Conservation (phyloP, 35 echinoderm and acorn worm genomes). For the Hemicentrotus pulcherrimus region DNA sequence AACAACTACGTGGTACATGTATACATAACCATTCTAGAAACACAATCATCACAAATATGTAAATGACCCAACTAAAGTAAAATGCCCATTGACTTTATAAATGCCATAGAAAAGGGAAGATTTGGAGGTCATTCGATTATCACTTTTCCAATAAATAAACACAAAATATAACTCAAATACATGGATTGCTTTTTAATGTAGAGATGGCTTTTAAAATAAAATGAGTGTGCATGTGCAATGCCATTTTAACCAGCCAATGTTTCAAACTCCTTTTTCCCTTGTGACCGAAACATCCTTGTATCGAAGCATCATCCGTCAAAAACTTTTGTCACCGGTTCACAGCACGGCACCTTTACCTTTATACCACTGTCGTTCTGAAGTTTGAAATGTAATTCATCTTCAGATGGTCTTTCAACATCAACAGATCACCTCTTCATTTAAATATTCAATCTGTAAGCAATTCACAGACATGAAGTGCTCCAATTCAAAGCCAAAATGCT, state of each 20-base stretch:
- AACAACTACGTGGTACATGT: too few relatives aligned
- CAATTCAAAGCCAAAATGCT: not conserved
- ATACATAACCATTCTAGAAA: not conserved
- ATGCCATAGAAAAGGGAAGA: not conserved
- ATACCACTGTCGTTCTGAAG: too few relatives aligned
- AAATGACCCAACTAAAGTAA: not conserved
- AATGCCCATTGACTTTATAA: not conserved
- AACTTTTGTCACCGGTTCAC: not conserved
- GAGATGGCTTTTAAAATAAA: not conserved
- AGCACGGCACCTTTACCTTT: not conserved
- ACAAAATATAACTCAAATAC: not conserved
- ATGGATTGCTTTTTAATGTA: not conserved
- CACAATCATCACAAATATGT: not conserved
- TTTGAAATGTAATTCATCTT: too few relatives aligned
- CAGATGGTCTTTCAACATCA: too few relatives aligned
- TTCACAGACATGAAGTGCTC: not conserved
- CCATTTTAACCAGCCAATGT: not conserved
- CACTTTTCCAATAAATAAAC: not conserved
- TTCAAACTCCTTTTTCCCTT: not conserved
- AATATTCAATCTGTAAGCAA: not conserved
- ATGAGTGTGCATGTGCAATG: not conserved
- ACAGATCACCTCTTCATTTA: not conserved
- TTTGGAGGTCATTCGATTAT: not conserved
- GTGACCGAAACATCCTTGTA: not conserved
- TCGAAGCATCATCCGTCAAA: not conserved